Base-by-base conservation (phyloP, 2,113 vertebrate species). In the Gambusia holbrooki region DNA sequence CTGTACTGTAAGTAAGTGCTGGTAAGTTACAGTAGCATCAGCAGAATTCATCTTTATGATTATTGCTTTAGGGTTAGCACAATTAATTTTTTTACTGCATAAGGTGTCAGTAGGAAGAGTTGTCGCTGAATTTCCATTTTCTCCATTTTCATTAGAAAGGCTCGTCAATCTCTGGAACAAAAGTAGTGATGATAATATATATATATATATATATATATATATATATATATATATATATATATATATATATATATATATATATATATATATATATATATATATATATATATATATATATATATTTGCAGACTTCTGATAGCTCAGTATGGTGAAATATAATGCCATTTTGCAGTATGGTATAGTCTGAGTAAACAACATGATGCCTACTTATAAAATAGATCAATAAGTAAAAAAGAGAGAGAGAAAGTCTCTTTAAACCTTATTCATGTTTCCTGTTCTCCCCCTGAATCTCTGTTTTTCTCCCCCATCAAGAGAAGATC, bases 401-500 rank as follows among this genome's bases (percentile, higher is more conserved):
- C 51, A 58, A n/a, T 54, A 58, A 54, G 17, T 22, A 15, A 54
- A 54, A 54, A n/a, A n/a, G 51, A 9, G 0, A 58, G 22, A 35
- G 33, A 45, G 71, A 64, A 22, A 14, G 28, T 17, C 33, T 71
- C 54, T 63, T 63, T 62, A 76, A 65, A 45, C 62, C 66, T 77
- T 37, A 51, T 17, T 27, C n/a, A 84, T 72, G 67, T 58, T 61
- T 22, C 25, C 19, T 1, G 2, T 22, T 61, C 62, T 40, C 48
- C 51, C 51, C 48, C 61, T 25, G 28, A 58, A 67, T 65, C 51
- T 30, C 62, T 0, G 3, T 73, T 75, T 79, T 68, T 32, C 40
- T 67, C 71, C 71, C 69, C 79, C 69, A 81, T 85, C 81, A 70
- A 48, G 66, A 58, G 51, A 61, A 40, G 27, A 90, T 77, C 73